Conservation (phyloP, 2,888 invertebrate species). For the Hipparchia semele region DNA sequence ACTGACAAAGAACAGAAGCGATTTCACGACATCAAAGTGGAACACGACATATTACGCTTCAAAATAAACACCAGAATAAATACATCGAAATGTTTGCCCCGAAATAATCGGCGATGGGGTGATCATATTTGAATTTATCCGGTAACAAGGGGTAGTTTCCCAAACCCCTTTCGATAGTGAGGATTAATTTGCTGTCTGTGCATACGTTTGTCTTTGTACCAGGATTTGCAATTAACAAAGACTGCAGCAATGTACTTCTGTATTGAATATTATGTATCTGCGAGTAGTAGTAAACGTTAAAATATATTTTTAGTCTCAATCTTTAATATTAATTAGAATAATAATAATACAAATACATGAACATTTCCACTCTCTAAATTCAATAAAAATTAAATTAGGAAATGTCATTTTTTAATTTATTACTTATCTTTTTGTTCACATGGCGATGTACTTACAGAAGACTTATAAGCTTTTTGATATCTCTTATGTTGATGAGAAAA, state of each 20-base stretch:
- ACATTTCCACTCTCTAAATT: neutral
- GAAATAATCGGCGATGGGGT: constrained; percentile 78
- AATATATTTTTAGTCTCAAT: neutral
- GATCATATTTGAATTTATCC: constrained; percentile 79
- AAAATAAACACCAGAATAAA: constrained; percentile 82
- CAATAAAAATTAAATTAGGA: too few relatives aligned
- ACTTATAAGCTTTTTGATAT: too few relatives aligned
- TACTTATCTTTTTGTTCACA: too few relatives aligned
- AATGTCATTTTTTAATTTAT: too few relatives aligned
- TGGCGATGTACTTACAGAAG: too few relatives aligned
- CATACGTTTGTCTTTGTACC: constrained; percentile 57
- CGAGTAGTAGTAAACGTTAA: neutral
- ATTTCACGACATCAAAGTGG: constrained; percentile 83
- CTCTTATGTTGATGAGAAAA: too few relatives aligned
- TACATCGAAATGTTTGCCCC: constrained; percentile 80
- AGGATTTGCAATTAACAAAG: constrained; percentile 69
- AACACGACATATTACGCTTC: constrained; percentile 82
- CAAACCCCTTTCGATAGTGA: constrained; percentile 70
- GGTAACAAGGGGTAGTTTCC: constrained; percentile 73
- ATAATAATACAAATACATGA: neutral
- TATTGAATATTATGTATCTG: neutral
- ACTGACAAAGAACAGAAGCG: constrained; percentile 81
- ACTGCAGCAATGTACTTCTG: constrained; percentile 12
- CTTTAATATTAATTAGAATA: too few relatives aligned
- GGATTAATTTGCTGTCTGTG: constrained; percentile 77